Base-by-base conservation (phyloP, 2,113 vertebrate genomes). In the Rhynchomys soricoides region DNA sequence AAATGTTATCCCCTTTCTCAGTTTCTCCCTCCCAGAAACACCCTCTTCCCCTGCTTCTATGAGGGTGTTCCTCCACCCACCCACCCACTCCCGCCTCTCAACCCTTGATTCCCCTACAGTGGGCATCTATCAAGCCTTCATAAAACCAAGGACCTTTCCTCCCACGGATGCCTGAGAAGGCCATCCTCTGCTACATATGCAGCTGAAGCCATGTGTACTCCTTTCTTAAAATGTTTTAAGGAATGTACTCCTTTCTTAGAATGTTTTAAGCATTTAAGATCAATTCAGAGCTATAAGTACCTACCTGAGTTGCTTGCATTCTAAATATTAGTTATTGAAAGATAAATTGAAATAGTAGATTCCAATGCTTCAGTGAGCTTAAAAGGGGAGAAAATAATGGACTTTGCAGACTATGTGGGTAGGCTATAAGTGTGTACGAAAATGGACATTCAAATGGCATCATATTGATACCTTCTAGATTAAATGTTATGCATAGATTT, bases 211-310 rank as follows among this genome's bases (percentile, higher is more conserved):
- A n/a, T n/a, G n/a, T n/a, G n/a, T n/a, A n/a, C n/a, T n/a, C n/a
- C n/a, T 45, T 48, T 93, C 8, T n/a, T 19, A 75, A 13, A 90
- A 43, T 86, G 1, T n/a, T 87, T 89, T 52, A 73, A 89, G 0
- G 1, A 81, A 95, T 94, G 64, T 78, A n/a, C n/a, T n/a, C n/a
- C n/a, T n/a, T n/a, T n/a, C n/a, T n/a, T n/a, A n/a, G n/a, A n/a
- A n/a, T n/a, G 1, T n/a, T 87, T 59, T n/a, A 37, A 52, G 3
- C 37, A 73, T 70, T 97, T 96, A 66, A 95, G 10, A 45, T 95
- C 21, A 89, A 86, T 43, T 9, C 40, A 71, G 16, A 87, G 21
- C 7, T 93, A 0, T 92, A 74, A 83, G 15, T 57, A 40, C 31
- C 31, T 43, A 43, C 1, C 26, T 62, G 8, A 59, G 86, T 70